Evolutionary conservation across 1,140 invertebrate genomes (phyloP), one percentile per base, ranked within the genome.

Genomic region (Drosophila bifasciata): DNA sequence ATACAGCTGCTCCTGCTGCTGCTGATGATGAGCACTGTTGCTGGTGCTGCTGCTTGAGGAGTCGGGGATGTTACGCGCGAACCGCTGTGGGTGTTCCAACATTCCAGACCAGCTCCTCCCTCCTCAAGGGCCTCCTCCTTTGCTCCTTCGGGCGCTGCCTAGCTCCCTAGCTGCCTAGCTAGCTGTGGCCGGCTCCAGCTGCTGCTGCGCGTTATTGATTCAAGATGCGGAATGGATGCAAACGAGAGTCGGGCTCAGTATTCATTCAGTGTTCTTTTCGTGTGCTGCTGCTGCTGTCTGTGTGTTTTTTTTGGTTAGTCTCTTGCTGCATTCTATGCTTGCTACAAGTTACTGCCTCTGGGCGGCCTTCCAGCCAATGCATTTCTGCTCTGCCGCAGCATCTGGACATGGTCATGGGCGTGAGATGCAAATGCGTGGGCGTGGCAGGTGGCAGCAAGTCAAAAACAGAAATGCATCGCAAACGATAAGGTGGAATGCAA

Each of bases 21-120:
- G 77, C 36, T 51, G 52, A 21, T 60, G 75, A 9, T 72, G 52
- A 44, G 52, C 66, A 72, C 16, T 80, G 85, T 51, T 79, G 67
- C 59, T 76, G 57, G 52, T 76, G 70, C 64, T 79, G 53, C 59
- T 89, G 75, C 63, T 64, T 62, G 88, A 90, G 89, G 90, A 90
- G 79, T 91, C 90, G 83, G 90, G 90, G 90, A 91, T 90, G 79
- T 89, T 91, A 67, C 90, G 90, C 71, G 86, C 77, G 44, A 91
- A 91, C 78, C 89, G 79, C 81, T 91, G 90, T 83, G 90, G 90
- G 78, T 91, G 90, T 90, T 91, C 90, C 90, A 91, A 91, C 90
- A 91, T 91, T 91, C 90, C 90, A 89, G 75, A 83, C 69, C 36
- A 71, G 70, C 73, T 83, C 75, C 79, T 78, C 80, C 74, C 68